Percentiles rank a stretch among this genome's conserved stretches.
These are phyloP conservation scores for Hypercompe scribonia DNA, from an alignment of 2,888 invertebrate species.

Conservation along the genomic window DNA sequence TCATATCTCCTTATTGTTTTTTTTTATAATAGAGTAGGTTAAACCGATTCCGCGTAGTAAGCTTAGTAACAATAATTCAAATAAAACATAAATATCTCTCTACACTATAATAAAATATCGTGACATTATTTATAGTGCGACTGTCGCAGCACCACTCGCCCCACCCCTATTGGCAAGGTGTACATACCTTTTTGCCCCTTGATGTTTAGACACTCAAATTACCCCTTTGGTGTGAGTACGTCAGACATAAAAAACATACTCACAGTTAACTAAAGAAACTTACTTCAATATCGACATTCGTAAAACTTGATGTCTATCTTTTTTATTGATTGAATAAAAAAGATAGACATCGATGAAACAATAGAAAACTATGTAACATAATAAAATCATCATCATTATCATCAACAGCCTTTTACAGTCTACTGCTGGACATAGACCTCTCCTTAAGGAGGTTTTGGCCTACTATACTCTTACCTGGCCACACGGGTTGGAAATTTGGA, in stretches of 20 bases:
- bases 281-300: background rate
- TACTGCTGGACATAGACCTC: too few relatives aligned
- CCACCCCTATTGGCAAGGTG: background rate
- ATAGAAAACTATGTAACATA: too few relatives aligned
- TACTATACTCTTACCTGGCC: too few relatives aligned
- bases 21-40: too few relatives aligned
- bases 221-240: background rate
- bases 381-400: too few relatives aligned
- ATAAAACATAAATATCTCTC: background rate
- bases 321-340: too few relatives aligned
- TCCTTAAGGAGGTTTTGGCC: too few relatives aligned
- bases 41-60: background rate
- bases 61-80: background rate
- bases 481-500: too few relatives aligned
- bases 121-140: background rate
- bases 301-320: background rate
- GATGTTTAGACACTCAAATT: background rate
- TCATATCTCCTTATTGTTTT: too few relatives aligned
- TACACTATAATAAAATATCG: background rate
- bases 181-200: background rate
- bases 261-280: background rate
- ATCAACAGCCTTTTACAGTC: too few relatives aligned
- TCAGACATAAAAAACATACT: background rate
- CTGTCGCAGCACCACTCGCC: background rate
- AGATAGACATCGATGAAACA: too few relatives aligned